Conservation (phyloP, 2,888 invertebrate genomes). For the Venusia cambrica region DNA sequence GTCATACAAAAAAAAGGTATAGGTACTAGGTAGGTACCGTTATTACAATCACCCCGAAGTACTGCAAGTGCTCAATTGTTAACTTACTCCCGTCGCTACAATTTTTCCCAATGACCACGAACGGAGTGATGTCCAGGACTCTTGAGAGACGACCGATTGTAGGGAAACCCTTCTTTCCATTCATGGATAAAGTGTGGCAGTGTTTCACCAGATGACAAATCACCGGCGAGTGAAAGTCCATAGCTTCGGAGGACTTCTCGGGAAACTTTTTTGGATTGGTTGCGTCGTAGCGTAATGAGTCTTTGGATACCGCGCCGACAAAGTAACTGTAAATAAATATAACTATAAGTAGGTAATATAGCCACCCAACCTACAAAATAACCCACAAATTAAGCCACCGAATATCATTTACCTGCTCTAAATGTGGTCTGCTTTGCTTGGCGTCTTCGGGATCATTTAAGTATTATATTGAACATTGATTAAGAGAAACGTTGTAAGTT, state of each 20-base stretch:
- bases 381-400: too few relatives aligned
- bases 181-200: constrained; percentile 83
- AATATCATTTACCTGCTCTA: too few relatives aligned
- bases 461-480: too few relatives aligned
- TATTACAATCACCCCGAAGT: too few relatives aligned
- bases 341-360: too few relatives aligned
- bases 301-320: constrained; percentile 42
- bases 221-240: constrained; percentile 78
- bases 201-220: constrained; percentile 84
- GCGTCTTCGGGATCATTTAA: too few relatives aligned
- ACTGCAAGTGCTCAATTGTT: too few relatives aligned
- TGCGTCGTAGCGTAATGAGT: constrained; percentile 83
- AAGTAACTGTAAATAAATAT: constrained; percentile 38
- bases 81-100: constrained; percentile 10
- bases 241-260: constrained; percentile 71
- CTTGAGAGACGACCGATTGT: constrained; percentile 86
- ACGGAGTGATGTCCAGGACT: constrained; percentile 88
- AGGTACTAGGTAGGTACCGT: too few relatives aligned
- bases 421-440: too few relatives aligned
- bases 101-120: constrained; percentile 80
- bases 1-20: too few relatives aligned
- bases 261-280: constrained; percentile 46
- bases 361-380: too few relatives aligned
- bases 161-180: constrained; percentile 47
- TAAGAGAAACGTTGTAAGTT: too few relatives aligned